These are phyloP conservation scores for Tetranychus piercei DNA, from an alignment of 2,888 invertebrate genomes.

Conservation along the genomic window DNA sequence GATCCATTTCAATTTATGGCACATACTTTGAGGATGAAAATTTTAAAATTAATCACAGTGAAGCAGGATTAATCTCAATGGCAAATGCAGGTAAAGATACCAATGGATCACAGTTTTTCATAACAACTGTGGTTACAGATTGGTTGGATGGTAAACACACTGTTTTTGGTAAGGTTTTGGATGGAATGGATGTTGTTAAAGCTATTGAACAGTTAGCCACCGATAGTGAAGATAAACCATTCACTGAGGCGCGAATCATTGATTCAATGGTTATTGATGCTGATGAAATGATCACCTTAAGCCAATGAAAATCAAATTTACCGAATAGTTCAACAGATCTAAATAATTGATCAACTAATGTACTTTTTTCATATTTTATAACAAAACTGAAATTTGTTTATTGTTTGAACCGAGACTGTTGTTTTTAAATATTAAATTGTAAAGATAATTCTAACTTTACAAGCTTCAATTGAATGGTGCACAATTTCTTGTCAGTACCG, in stretches of 20 bases:
- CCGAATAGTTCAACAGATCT: neutral
- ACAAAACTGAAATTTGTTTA: neutral
- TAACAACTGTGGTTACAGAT: neutral
- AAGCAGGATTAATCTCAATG: neutral
- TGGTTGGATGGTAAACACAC: slow-evolving; percentile 12
- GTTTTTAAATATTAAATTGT: too few species aligned
- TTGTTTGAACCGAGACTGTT: too few species aligned
- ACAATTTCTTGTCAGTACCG: too few species aligned
- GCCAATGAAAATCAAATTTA: neutral
- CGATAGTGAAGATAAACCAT: neutral
- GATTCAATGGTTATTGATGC: neutral
- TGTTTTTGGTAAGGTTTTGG: slow-evolving; percentile 9
- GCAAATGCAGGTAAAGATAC: slow-evolving; percentile 9
- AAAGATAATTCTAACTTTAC: too few species aligned
- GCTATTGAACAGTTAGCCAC: slow-evolving; percentile 5
- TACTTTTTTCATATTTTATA: neutral
- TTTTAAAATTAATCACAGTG: neutral
- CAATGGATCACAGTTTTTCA: slow-evolving; percentile 7
- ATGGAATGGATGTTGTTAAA: slow-evolving; percentile 5
- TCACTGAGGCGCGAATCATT: neutral
- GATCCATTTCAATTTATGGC: slow-evolving; percentile 1
- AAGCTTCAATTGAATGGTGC: too few species aligned
- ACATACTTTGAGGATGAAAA: slow-evolving; percentile 7
- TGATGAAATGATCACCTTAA: neutral
- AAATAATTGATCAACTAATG: neutral